Evolutionary conservation across 1,140 invertebrate genomes (phyloP).

Genomic region (Hydropsyche tenuis): DNA sequence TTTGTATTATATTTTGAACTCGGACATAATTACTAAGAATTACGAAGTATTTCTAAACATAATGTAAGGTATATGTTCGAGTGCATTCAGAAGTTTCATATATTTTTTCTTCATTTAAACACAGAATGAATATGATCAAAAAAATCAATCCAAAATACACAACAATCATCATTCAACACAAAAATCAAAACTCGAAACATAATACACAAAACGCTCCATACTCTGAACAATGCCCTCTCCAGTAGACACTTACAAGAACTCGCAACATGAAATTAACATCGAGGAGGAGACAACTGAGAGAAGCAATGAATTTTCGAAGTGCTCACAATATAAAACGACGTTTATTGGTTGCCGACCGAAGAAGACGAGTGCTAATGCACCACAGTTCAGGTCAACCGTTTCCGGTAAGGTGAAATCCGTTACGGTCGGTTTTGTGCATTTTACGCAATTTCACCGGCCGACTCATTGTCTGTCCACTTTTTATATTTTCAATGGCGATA

Average conservation of each 20-base stretch:
- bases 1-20: no score
- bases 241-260: neutral
- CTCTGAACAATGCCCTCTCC: neutral
- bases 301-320: conserved; percentile 20
- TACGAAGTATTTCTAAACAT: no score
- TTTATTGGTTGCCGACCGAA: conserved; percentile 14
- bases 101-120: no score
- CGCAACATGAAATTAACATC: neutral
- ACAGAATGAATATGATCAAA: no score
- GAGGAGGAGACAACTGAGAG: neutral
- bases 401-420: conserved; percentile 39
- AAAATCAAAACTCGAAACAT: neutral
- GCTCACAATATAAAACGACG: conserved; percentile 12
- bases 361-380: neutral
- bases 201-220: neutral
- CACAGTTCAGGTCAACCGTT: conserved; percentile 26
- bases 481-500: neutral
- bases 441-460: conserved; percentile 11
- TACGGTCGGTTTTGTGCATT: conserved; percentile 9
- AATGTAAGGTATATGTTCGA: no score
- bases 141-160: no score
- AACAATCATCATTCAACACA: neutral
- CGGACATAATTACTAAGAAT: no score
- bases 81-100: no score
- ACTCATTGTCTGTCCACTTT: neutral